These are phyloP conservation scores for Linyphia triangularis DNA, from an alignment of 2,888 invertebrate genomes.

Conservation along the genomic window DNA sequence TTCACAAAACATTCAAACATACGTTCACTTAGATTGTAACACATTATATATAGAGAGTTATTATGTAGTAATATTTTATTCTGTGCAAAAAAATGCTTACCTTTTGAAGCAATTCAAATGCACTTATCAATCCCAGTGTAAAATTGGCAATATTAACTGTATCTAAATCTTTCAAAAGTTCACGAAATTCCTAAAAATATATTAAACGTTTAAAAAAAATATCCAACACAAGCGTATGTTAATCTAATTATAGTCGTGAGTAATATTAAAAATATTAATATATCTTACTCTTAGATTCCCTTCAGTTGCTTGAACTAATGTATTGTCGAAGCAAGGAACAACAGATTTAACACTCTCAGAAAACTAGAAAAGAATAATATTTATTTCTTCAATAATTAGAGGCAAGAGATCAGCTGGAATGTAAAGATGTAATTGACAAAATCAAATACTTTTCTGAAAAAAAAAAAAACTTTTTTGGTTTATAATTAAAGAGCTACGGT, in stretches of 20 bases:
- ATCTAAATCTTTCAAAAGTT: conserved; percentile 85
- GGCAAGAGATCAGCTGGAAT: too few species aligned
- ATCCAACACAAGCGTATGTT: background rate
- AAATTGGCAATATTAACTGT: conserved; percentile 92
- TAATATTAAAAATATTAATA: background rate
- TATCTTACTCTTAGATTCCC: conserved; percentile 80
- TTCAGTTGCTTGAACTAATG: conserved; percentile 90
- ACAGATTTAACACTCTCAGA: conserved; percentile 86
- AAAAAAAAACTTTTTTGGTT: too few species aligned
- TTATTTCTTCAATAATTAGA: background rate
- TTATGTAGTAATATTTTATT: background rate
- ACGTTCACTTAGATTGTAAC: background rate
- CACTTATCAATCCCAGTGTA: conserved; percentile 88
- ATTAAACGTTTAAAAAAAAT: background rate
- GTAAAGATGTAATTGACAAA: too few species aligned
- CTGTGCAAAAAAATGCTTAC: conserved; percentile 81
- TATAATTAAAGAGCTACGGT: too few species aligned
- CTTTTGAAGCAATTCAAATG: conserved; percentile 89
- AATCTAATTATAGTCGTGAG: background rate
- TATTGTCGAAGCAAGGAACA: conserved; percentile 91
- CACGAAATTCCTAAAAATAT: conserved; percentile 86
- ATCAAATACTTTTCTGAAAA: too few species aligned
- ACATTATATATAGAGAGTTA: background rate
- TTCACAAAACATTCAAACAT: background rate
- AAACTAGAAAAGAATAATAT: conserved; percentile 81